A percentile compares a stretch with the other conserved stretches of the same genome.
These are phyloP conservation scores for Hydrocynus forskahlii DNA, from an alignment of 2,797 vertebrate genomes.

Conservation along the genomic window DNA sequence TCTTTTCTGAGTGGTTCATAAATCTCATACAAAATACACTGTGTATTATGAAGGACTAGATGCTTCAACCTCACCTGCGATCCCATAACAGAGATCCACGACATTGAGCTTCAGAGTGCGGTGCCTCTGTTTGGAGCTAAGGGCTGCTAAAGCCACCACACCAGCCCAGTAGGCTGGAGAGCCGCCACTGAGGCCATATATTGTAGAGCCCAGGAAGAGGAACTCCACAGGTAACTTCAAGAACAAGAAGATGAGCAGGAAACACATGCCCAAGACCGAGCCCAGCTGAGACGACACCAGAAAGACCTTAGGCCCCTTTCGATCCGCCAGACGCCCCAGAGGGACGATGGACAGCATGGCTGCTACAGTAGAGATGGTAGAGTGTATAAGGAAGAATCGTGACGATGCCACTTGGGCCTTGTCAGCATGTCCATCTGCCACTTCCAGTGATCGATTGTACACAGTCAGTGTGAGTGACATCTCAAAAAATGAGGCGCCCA, in stretches of 20 bases:
- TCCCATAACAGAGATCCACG: constrained; percentile 61
- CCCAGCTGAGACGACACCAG: constrained; percentile 63
- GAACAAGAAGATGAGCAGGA: constrained; percentile 58
- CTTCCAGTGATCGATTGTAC: constrained; percentile 58
- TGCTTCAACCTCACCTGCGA: constrained; percentile 39
- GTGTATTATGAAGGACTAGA: background rate
- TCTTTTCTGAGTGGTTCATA: background rate
- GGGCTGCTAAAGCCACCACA: constrained; percentile 55
- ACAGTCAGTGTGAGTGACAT: constrained; percentile 61
- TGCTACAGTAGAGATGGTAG: constrained; percentile 49
- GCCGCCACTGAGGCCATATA: constrained; percentile 63
- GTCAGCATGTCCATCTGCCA: constrained; percentile 50
- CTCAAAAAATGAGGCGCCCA: constrained; percentile 63
- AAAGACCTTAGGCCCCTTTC: constrained; percentile 56
- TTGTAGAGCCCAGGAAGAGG: constrained; percentile 55
- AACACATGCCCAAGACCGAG: constrained; percentile 57
- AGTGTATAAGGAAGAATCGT: constrained; percentile 62
- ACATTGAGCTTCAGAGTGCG: constrained; percentile 65
- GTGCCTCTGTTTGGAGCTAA: constrained; percentile 50
- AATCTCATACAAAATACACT: too few relatives aligned
- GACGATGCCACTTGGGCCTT: constrained; percentile 59
- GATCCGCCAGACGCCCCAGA: constrained; percentile 55
- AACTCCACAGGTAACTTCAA: constrained; percentile 57
- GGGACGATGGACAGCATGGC: constrained; percentile 58
- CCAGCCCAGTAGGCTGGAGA: constrained; percentile 64